Evolutionary conservation across 2,888 invertebrate genomes (phyloP).

Genomic region (Cheilosia vernalis): DNA sequence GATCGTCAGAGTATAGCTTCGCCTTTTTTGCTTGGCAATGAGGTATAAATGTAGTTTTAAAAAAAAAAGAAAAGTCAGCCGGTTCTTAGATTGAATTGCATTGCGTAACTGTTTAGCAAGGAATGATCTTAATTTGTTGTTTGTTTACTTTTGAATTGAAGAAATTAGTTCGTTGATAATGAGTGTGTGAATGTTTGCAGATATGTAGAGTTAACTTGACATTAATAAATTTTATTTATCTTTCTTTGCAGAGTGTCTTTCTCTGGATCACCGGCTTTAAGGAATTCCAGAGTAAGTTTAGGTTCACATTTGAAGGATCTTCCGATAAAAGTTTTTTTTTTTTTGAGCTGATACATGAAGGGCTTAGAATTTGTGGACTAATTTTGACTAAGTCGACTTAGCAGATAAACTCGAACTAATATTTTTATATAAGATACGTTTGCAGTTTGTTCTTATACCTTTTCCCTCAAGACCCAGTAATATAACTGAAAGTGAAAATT

Average conservation of each 20-base stretch:
- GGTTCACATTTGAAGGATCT: background rate
- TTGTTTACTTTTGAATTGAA: conserved; percentile 19
- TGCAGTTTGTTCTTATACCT: no score
- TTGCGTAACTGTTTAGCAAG: conserved; percentile 22
- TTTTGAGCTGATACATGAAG: background rate
- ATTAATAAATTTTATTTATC: background rate
- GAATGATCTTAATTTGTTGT: conserved; percentile 27
- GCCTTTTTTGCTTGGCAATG: conserved; percentile 3
- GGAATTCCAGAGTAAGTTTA: conserved; percentile 25
- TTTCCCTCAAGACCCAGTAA: no score
- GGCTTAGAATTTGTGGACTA: no score
- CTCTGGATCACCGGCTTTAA: background rate
- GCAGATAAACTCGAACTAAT: no score
- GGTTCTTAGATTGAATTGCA: background rate
- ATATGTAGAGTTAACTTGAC: background rate
- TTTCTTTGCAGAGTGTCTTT: conserved; percentile 23
- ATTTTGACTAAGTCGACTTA: no score
- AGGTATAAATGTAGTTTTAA: background rate
- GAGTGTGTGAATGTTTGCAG: conserved; percentile 6
- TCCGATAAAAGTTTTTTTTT: background rate
- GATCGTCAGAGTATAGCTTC: conserved; percentile 48
- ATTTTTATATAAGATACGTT: no score
- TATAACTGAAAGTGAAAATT: no score
- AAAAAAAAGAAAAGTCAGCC: conserved; percentile 16
- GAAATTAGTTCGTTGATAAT: conserved; percentile 21